These are phyloP conservation scores for Hippocampus zosterae DNA, from an alignment of 2,113 vertebrate genomes.

Conservation along the genomic window DNA sequence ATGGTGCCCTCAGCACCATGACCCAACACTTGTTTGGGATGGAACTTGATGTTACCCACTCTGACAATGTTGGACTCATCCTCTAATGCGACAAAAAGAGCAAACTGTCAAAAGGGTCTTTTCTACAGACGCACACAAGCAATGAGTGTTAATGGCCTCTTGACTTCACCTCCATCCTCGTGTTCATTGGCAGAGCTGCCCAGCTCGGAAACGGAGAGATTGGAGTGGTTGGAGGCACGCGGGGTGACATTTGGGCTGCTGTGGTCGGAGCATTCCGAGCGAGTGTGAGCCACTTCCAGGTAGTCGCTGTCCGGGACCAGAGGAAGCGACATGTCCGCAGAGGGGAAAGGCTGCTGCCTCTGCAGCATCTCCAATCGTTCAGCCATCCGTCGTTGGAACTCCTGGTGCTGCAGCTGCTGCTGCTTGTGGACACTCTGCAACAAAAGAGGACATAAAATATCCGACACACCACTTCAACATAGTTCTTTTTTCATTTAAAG, in stretches of 20 bases:
- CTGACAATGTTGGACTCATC: slow-evolving; percentile 76
- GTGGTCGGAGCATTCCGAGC: slow-evolving; percentile 82
- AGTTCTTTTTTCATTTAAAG: too few species aligned
- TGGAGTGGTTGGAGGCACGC: slow-evolving; percentile 87
- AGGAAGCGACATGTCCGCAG: slow-evolving; percentile 66
- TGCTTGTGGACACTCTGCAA: slow-evolving; percentile 84
- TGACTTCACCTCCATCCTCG: slow-evolving; percentile 79
- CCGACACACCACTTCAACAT: too few species aligned
- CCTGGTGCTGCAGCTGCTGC: slow-evolving; percentile 88
- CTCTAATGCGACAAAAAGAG: slow-evolving; percentile 60
- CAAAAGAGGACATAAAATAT: slow-evolving; percentile 6
- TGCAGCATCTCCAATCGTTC: slow-evolving; percentile 89
- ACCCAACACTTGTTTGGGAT: slow-evolving; percentile 86
- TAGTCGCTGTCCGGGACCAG: slow-evolving; percentile 73
- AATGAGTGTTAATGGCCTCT: neutral
- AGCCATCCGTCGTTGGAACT: slow-evolving; percentile 88
- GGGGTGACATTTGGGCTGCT: slow-evolving; percentile 90
- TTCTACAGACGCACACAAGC: neutral
- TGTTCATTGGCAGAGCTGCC: slow-evolving; percentile 79
- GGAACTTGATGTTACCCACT: slow-evolving; percentile 91
- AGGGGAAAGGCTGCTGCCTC: slow-evolving; percentile 81
- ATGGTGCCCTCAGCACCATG: slow-evolving; percentile 97
- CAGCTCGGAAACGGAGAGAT: slow-evolving; percentile 76
- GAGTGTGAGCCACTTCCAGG: slow-evolving; percentile 70
- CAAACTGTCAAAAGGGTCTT: neutral